Percentiles rank a stretch among this genome's conserved stretches.
Evolutionary conservation across 2,113 vertebrate genomes (phyloP).

Genomic region (Peromyscus polionotus): DNA sequence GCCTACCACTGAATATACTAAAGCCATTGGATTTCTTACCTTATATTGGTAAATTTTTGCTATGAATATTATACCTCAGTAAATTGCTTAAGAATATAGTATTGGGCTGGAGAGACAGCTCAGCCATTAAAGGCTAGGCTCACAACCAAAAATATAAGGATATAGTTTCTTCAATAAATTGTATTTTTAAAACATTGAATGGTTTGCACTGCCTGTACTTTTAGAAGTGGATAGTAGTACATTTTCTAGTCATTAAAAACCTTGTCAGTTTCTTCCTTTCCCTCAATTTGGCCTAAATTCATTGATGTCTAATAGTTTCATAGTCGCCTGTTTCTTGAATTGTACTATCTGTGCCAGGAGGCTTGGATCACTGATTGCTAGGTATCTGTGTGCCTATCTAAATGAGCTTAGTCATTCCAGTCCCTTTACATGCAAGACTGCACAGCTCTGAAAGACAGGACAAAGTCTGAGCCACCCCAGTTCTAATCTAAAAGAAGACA

Average conservation of each 20-base stretch:
- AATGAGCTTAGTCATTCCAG: conserved; percentile 13
- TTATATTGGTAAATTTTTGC: background rate
- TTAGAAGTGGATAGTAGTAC: background rate
- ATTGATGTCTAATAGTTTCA: background rate
- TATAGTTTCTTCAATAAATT: background rate
- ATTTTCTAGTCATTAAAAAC: background rate
- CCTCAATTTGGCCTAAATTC: background rate
- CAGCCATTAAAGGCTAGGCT: too few species aligned
- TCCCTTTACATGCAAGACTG: background rate
- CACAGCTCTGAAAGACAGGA: conserved; percentile 44
- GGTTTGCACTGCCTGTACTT: background rate
- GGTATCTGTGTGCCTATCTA: background rate
- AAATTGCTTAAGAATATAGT: conserved; percentile 16
- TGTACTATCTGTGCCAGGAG: background rate
- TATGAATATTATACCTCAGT: background rate
- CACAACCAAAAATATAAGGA: background rate
- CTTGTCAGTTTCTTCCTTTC: background rate
- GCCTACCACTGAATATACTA: background rate
- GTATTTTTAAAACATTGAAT: background rate
- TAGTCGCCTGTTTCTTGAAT: conserved; percentile 54
- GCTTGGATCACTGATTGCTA: conserved; percentile 10
- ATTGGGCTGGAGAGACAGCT: background rate
- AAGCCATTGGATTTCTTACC: background rate
- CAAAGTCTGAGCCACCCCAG: background rate
- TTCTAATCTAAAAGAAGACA: conserved; percentile 36